phyloP scores from a whole-genome alignment of 2,797 vertebrate genomes.

The Fistularia tabacaria region DNA sequence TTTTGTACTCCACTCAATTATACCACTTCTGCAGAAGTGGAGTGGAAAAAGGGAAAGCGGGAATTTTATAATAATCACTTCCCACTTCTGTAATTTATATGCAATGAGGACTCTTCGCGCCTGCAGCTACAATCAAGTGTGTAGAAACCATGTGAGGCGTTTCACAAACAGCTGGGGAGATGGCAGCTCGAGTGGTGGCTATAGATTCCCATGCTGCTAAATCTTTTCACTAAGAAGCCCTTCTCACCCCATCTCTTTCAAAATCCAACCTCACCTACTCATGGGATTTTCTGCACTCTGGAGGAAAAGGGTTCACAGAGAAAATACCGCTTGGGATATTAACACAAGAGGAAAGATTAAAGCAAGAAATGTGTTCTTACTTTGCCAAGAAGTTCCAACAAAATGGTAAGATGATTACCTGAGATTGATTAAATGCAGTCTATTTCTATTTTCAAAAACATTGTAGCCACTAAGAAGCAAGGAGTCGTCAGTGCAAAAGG shows the following conservation, averaged over 20 bases:
- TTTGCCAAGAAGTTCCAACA: constrained; percentile 11
- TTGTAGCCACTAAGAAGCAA: constrained; percentile 21
- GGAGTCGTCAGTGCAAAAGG: constrained; percentile 17
- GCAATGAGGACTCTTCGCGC: constrained; percentile 70
- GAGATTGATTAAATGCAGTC: neutral
- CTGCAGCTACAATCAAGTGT: constrained; percentile 63
- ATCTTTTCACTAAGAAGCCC: constrained; percentile 52
- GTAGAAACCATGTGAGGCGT: constrained; percentile 55
- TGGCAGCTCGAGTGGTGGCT: constrained; percentile 49
- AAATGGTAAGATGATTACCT: constrained; percentile 14
- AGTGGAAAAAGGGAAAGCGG: constrained; percentile 62
- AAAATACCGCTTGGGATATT: constrained; percentile 5
- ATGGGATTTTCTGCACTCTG: constrained; percentile 36
- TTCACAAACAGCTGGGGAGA: constrained; percentile 67
- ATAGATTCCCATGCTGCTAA: constrained; percentile 66
- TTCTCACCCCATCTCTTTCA: constrained; percentile 33
- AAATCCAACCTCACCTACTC: constrained; percentile 39
- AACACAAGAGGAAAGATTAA: constrained; percentile 1
- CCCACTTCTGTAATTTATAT: constrained; percentile 76
- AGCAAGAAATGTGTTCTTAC: constrained; percentile 4
- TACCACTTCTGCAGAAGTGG: constrained; percentile 63
- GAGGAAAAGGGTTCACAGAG: constrained; percentile 7
- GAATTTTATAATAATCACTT: constrained; percentile 75
- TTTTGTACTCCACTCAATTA: constrained; percentile 83
- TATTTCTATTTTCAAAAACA: neutral